These are phyloP conservation scores for Anorthoa munda DNA, from an alignment of 2,888 invertebrate species.

Conservation along the genomic window DNA sequence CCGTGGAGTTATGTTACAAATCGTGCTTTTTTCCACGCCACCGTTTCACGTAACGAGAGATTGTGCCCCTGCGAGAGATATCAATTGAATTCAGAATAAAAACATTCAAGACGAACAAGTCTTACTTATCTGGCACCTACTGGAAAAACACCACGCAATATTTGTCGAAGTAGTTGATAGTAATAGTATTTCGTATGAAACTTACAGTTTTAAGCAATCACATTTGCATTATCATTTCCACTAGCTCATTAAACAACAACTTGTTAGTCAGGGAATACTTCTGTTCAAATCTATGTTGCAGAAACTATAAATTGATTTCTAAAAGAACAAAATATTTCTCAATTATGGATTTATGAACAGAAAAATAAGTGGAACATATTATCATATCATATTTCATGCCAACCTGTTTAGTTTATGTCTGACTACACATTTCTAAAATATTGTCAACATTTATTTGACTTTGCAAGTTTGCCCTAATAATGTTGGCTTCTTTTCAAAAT, in stretches of 20 bases:
- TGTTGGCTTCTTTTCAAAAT: constrained; percentile 13
- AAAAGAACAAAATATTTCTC: constrained; percentile 9
- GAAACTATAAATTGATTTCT: neutral
- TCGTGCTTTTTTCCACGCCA: constrained; percentile 58
- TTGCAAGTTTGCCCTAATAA: neutral
- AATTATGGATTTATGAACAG: neutral
- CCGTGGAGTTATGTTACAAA: constrained; percentile 81
- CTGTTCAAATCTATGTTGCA: neutral
- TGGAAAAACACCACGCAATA: constrained; percentile 67
- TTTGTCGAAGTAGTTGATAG: constrained; percentile 50
- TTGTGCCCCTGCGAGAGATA: constrained; percentile 49
- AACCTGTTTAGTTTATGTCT: neutral
- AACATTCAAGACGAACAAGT: constrained; percentile 70
- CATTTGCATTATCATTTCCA: constrained; percentile 40
- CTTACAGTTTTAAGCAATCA: constrained; percentile 38
- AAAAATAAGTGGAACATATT: constrained; percentile 25
- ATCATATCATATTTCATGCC: constrained; percentile 53
- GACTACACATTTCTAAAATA: constrained; percentile 23
- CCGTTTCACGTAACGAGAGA: constrained; percentile 47
- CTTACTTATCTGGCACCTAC: constrained; percentile 66
- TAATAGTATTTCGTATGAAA: constrained; percentile 42
- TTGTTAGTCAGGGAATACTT: constrained; percentile 26
- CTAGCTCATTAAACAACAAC: constrained; percentile 27
- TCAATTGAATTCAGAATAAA: constrained; percentile 62
- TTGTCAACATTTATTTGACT: constrained; percentile 20